Conservation (phyloP, 2,113 vertebrate species). For the Vicugna pacos region DNA sequence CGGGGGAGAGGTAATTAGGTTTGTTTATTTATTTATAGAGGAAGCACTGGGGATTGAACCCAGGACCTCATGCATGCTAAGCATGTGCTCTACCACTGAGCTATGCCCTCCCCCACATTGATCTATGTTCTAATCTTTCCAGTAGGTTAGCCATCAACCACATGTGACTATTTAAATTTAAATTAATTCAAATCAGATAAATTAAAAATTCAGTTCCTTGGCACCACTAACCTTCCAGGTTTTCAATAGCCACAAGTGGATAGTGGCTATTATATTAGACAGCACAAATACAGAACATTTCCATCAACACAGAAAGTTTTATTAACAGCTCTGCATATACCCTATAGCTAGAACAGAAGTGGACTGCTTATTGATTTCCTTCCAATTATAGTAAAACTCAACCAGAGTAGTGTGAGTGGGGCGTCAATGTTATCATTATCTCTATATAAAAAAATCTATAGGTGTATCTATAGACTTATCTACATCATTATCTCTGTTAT, state of each 20-base stretch:
- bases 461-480: neutral
- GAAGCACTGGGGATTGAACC: too few species aligned
- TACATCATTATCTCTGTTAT: rapidly evolving
- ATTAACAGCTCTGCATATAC: neutral
- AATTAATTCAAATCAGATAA: neutral
- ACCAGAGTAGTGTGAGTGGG: rapidly evolving
- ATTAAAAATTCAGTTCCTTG: neutral
- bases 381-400: neutral
- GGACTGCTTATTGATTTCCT: neutral
- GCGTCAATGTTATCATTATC: neutral
- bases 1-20: too few species aligned
- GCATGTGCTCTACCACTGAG: too few species aligned
- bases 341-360: neutral
- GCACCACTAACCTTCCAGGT: neutral
- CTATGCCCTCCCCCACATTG: neutral
- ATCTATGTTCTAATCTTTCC: neutral
- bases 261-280: neutral
- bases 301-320: neutral
- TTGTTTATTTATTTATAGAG: too few species aligned
- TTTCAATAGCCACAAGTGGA: neutral
- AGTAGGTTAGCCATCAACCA: neutral
- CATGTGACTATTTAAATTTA: neutral
- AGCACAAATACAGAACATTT: neutral
- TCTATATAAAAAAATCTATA: neutral
- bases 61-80: too few species aligned